Evolutionary conservation across 2,888 invertebrate species (phyloP).

Genomic region (Chrysolina haemoptera): DNA sequence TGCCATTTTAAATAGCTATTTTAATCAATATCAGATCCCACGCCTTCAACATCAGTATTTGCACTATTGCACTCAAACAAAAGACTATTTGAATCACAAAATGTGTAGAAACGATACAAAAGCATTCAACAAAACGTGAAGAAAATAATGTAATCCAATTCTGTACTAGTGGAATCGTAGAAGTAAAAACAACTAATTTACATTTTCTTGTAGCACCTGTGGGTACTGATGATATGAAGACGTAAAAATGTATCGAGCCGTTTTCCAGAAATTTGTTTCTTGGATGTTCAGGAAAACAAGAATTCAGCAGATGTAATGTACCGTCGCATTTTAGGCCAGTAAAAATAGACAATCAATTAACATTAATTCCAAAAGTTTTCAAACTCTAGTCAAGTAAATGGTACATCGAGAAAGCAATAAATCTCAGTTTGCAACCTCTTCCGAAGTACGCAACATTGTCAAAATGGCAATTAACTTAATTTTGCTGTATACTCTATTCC

Average conservation of each 20-base stretch:
- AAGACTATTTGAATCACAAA: not conserved
- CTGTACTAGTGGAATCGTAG: not conserved
- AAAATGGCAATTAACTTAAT: no score
- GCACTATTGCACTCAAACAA: not conserved
- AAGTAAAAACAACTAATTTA: not conserved
- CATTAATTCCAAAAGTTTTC: no score
- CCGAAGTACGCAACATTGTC: no score
- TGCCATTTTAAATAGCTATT: not conserved
- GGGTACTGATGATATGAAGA: not conserved
- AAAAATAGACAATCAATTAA: no score
- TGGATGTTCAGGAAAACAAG: no score
- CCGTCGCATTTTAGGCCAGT: no score
- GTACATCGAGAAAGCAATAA: no score
- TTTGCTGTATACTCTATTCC: no score
- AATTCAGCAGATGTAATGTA: no score
- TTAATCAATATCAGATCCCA: not conserved
- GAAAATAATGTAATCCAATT: not conserved
- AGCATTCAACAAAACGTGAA: slow-evolving; percentile 10
- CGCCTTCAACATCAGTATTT: not conserved
- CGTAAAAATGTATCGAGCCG: not conserved
- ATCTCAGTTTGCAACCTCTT: no score
- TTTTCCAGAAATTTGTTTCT: no score
- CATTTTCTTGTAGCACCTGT: not conserved
- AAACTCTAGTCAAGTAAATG: no score
- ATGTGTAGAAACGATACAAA: not conserved